phyloP scores from a whole-genome alignment of 1,140 invertebrate genomes.

The Zaprionus tsacasi region DNA sequence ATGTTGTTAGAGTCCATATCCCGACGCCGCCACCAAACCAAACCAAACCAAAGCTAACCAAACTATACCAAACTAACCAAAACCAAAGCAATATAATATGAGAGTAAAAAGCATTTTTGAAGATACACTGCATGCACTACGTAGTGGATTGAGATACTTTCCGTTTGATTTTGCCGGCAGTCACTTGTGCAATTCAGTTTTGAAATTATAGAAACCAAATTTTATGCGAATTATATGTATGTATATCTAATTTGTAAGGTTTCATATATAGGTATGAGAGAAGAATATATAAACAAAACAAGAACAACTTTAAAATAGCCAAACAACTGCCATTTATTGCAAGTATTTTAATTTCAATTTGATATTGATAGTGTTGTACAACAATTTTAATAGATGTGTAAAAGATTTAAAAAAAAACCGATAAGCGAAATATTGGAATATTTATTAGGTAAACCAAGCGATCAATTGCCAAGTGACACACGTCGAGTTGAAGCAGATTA shows the following conservation, averaged over 20 bases:
- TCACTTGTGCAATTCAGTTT: conserved; percentile 70
- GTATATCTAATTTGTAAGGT: conserved; percentile 59
- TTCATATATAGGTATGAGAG: conserved; percentile 43
- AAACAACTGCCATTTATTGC: conserved; percentile 81
- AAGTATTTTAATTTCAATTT: conserved; percentile 62
- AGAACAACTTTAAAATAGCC: conserved; percentile 54
- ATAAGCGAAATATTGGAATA: conserved; percentile 19
- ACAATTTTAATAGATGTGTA: conserved; percentile 61
- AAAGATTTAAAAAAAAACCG: conserved; percentile 45
- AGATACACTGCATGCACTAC: conserved; percentile 30
- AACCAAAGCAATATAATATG: conserved; percentile 11
- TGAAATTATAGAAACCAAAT: background rate
- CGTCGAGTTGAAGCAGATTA: conserved; percentile 23
- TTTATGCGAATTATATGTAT: conserved; percentile 2
- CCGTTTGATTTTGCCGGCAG: conserved; percentile 47
- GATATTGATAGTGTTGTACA: conserved; percentile 15
- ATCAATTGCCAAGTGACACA: conserved; percentile 73
- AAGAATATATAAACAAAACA: background rate
- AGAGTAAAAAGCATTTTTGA: conserved; percentile 5
- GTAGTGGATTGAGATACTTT: conserved; percentile 38
- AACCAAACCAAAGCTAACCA: conserved; percentile 39
- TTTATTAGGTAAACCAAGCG: conserved; percentile 17
- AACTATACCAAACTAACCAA: conserved; percentile 9
- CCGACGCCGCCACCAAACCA: conserved; percentile 55
- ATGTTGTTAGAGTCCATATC: conserved; percentile 51